A percentile compares a stretch with the other conserved stretches of the same genome.
Conservation (phyloP, 2,113 vertebrate species). For the Isurus oxyrinchus region DNA sequence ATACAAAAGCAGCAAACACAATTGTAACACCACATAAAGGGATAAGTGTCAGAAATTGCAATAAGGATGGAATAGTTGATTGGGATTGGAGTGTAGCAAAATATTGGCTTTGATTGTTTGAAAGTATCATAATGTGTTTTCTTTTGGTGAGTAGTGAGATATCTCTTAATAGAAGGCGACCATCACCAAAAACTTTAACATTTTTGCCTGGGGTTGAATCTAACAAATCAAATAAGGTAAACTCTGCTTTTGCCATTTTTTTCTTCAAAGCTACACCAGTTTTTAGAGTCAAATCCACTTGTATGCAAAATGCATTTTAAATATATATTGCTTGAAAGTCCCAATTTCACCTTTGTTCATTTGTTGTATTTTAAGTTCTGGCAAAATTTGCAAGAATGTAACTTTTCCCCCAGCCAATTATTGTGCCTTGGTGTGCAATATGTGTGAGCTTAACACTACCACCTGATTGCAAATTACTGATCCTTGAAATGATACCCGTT, state of each 20-base stretch:
- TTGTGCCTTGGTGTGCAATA: background rate
- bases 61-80: background rate
- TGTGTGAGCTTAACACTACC: background rate
- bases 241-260: background rate
- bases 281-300: background rate
- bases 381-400: background rate
- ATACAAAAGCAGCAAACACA: background rate
- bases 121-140: background rate
- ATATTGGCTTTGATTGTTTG: background rate
- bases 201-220: background rate
- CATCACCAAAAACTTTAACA: background rate
- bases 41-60: background rate
- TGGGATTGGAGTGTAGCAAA: background rate
- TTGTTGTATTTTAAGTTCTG: background rate
- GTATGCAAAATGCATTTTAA: background rate
- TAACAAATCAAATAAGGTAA: background rate
- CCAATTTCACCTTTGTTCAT: background rate
- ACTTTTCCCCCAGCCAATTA: background rate
- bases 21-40: background rate
- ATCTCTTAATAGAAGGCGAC: background rate
- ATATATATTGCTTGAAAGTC: background rate
- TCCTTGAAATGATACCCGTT: background rate
- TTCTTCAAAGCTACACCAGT: background rate
- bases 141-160: background rate
- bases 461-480: background rate